phyloP scores from a whole-genome alignment of 2,113 vertebrate genomes.

The Saccopteryx leptura region DNA sequence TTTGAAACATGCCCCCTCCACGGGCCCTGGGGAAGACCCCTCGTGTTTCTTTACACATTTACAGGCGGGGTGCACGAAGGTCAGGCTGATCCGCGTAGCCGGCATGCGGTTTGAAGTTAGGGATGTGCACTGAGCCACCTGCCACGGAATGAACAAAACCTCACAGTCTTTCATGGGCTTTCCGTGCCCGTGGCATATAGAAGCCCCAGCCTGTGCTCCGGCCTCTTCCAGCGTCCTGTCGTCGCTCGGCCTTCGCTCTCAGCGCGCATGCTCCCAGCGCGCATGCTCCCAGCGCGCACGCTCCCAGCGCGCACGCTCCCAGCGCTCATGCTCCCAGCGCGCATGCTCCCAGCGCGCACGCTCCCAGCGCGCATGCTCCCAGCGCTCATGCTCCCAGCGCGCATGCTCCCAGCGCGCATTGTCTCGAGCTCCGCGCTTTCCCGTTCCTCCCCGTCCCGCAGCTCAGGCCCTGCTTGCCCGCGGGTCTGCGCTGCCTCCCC shows the following conservation, averaged over 20 bases:
- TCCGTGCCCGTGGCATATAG: not conserved
- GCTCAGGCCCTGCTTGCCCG: too few species aligned
- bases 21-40: not conserved
- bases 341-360: too few species aligned
- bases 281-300: too few species aligned
- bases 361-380: too few species aligned
- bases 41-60: too few species aligned
- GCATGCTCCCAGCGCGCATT: too few species aligned
- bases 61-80: not conserved
- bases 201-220: not conserved
- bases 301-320: too few species aligned
- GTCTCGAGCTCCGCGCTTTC: not conserved
- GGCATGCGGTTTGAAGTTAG: not conserved
- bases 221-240: not conserved
- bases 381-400: too few species aligned
- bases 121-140: not conserved
- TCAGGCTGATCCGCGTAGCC: not conserved
- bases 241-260: not conserved
- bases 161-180: not conserved
- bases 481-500: too few species aligned
- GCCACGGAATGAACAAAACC: not conserved
- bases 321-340: too few species aligned
- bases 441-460: not conserved
- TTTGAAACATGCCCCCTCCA: not conserved
- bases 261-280: too few species aligned